Evolutionary conservation across 2,888 invertebrate genomes (phyloP).

Genomic region (Colletes collaris): DNA sequence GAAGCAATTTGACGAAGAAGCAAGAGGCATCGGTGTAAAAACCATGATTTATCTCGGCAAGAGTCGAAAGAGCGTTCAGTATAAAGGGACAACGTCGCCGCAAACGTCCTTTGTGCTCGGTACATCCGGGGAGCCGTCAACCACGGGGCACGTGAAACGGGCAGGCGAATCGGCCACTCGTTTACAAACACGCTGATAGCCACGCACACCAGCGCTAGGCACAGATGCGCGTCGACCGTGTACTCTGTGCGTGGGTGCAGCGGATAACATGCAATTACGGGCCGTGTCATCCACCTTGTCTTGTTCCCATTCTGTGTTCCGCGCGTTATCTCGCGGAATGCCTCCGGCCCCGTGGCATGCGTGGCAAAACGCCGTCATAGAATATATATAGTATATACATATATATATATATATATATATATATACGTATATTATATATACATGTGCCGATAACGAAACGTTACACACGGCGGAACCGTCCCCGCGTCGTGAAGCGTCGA

Average conservation of each 20-base stretch:
- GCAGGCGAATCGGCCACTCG: conserved; percentile 64
- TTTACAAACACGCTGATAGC: conserved; percentile 56
- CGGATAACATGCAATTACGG: conserved; percentile 82
- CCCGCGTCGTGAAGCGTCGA: background rate
- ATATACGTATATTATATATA: no score
- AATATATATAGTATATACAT: conserved; percentile 46
- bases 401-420: background rate
- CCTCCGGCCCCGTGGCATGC: conserved; percentile 69
- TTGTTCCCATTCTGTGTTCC: conserved; percentile 77
- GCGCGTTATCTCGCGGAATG: conserved; percentile 78
- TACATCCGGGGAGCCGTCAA: conserved; percentile 59
- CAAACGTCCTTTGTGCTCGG: conserved; percentile 62
- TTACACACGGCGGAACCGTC: conserved; percentile 40
- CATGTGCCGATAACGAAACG: conserved; percentile 73
- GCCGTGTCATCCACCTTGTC: conserved; percentile 81
- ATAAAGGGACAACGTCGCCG: conserved; percentile 46
- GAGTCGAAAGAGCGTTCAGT: conserved; percentile 33
- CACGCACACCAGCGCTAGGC: conserved; percentile 14
- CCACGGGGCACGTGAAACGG: conserved; percentile 64
- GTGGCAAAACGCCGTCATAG: conserved; percentile 71
- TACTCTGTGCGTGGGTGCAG: conserved; percentile 64
- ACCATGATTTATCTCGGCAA: conserved; percentile 31
- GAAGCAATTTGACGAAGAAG: no score
- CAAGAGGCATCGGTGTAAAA: background rate
- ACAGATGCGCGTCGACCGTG: conserved; percentile 36